Evolutionary conservation across 2,113 vertebrate genomes (phyloP).

Genomic region (Rousettus leschenaultii): DNA sequence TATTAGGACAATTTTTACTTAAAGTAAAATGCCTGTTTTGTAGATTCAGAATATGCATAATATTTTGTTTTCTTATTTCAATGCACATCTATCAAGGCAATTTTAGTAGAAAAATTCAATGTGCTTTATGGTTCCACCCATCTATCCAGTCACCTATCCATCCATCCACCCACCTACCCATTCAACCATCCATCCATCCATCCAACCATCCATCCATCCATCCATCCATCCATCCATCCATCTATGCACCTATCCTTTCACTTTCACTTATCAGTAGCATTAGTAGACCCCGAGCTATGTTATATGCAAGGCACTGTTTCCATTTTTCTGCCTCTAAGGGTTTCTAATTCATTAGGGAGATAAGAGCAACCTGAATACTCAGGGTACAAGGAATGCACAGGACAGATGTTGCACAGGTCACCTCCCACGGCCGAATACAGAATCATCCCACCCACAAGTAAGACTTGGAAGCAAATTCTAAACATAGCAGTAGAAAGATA

Average conservation of each 20-base stretch:
- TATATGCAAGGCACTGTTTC: neutral
- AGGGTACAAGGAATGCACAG: neutral
- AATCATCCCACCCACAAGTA: neutral
- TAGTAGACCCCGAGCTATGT: neutral
- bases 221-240: too few species aligned
- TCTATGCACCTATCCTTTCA: neutral
- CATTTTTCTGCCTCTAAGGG: neutral
- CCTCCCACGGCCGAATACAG: neutral
- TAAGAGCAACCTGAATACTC: neutral
- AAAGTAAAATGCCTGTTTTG: neutral
- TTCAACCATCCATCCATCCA: too few species aligned
- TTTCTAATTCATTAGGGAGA: neutral
- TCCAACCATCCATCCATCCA: neutral
- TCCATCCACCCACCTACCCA: neutral
- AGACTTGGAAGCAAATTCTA: neutral
- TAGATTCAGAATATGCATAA: neutral
- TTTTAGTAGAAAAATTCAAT: neutral
- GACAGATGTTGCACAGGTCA: neutral
- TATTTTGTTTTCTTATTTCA: neutral
- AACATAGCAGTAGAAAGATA: neutral
- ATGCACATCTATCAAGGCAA: neutral
- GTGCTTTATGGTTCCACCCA: neutral
- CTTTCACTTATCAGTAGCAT: neutral
- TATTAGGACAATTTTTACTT: neutral
- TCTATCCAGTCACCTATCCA: neutral